Conservation (phyloP, 2,113 vertebrate genomes). For the Rhinopomastus cyanomelas region DNA sequence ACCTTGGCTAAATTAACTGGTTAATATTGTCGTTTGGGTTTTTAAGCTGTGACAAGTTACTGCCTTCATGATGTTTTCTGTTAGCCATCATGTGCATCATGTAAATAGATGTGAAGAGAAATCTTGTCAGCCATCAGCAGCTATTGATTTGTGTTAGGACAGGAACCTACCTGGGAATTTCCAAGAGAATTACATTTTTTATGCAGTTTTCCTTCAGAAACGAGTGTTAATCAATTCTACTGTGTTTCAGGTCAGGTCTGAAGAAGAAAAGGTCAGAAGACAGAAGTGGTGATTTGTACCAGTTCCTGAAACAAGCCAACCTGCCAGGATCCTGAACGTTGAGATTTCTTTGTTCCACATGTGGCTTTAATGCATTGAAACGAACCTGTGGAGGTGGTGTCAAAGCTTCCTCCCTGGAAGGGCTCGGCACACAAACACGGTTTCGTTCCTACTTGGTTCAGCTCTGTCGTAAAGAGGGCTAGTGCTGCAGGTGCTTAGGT, state of each 20-base stretch:
- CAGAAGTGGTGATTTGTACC: fast-evolving
- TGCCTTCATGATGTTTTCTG: neutral
- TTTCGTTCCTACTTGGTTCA: neutral
- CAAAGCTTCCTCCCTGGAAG: neutral
- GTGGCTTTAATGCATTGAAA: neutral
- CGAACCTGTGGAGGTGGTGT: neutral
- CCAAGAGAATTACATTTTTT: neutral
- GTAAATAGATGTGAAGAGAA: neutral
- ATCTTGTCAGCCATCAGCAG: neutral
- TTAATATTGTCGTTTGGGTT: no score
- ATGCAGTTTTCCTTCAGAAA: neutral
- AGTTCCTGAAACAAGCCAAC: neutral
- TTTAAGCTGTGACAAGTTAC: no score
- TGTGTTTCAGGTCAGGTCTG: neutral
- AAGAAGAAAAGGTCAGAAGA: neutral
- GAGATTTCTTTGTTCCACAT: neutral
- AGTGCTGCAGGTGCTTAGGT: neutral
- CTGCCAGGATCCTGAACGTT: neutral
- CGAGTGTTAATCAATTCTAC: neutral
- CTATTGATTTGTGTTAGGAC: neutral
- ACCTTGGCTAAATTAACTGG: no score
- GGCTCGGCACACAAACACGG: neutral
- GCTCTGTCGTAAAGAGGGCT: neutral
- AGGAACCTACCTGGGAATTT: neutral
- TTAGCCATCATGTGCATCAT: neutral